Evolutionary conservation across 2,113 vertebrate genomes (phyloP), one percentile per base, ranked within the genome.

Genomic region (Plecotus auritus): DNA sequence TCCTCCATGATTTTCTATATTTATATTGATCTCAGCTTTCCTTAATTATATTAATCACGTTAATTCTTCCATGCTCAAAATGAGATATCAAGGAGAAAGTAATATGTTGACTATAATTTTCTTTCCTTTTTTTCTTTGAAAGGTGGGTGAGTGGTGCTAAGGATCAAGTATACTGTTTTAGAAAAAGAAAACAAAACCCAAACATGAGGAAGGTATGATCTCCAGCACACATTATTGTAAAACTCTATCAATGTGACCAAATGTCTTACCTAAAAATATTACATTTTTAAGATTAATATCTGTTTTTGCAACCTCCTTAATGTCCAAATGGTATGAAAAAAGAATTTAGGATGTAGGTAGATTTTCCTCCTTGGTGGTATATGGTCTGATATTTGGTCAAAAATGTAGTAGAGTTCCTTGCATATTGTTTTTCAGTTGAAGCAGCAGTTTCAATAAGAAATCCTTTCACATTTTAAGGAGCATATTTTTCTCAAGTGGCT

Each of bases 21-120:
- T 92, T 84, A 30, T 76, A 74, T 89, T 95, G 80, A 54, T 40
- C 28, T 90, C 18, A 61, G 37, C 37, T 20, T 91, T 94, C 23
- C 26, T 91, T 95, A 84, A 95, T 64, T 94, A 26, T 96, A 76
- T 70, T 90, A 85, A 90, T 93, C 32, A 76, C 9, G 0, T 90
- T 91, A 64, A 73, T 96, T 87, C 23, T 93, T 90, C n/a, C 51
- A 87, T 90, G 47, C 54, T 94, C 64, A 97, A 78, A 95, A 87
- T 89, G 67, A 94, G 16, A 30, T 69, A 59, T 73, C 26, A 86
- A 90, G 69, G 56, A 94, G n/a, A 90, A 73, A 84, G 51, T 76
- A 88, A 95, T 92, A 49, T 78, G 80, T 61, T 95, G 37, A 86
- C 47, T 73, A 2, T 88, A 74, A 87, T 90, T 94, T 70, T 22